Conservation (phyloP, 1,140 invertebrate species). For the Meteorus sp. region DNA sequence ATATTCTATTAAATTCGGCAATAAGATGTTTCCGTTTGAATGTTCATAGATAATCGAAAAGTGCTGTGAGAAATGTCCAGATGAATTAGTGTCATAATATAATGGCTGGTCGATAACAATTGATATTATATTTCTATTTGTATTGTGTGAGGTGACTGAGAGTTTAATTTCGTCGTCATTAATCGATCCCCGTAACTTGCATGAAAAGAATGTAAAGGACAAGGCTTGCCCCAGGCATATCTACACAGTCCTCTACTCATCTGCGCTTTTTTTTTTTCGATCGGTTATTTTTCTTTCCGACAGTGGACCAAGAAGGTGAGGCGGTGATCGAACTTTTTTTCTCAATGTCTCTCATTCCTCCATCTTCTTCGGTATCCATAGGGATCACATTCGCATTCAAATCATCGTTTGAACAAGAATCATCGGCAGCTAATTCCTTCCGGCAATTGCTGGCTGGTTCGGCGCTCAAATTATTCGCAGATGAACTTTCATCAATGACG, state of each 20-base stretch:
- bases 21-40: no score
- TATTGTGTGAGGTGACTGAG: background rate
- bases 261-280: slow-evolving; percentile 56
- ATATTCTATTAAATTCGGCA: no score
- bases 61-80: no score
- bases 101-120: background rate
- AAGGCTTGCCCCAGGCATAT: slow-evolving; percentile 56
- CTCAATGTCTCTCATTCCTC: slow-evolving; percentile 25
- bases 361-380: slow-evolving; percentile 39
- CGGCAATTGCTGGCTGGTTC: no score
- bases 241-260: slow-evolving; percentile 60
- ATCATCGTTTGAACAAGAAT: slow-evolving; percentile 45
- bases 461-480: no score
- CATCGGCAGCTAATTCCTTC: slow-evolving; percentile 37
- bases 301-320: slow-evolving; percentile 33
- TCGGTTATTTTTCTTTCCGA: slow-evolving; percentile 53
- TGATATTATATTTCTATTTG: slow-evolving; percentile 1
- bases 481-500: no score
- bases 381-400: slow-evolving; percentile 41
- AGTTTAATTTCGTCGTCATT: slow-evolving; percentile 28
- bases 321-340: slow-evolving; percentile 27
- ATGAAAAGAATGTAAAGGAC: slow-evolving; percentile 55
- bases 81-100: no score
- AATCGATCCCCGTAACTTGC: slow-evolving; percentile 55
- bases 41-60: no score